Conservation (phyloP, 2,797 vertebrate species). For the Cossypha niveicapilla region DNA sequence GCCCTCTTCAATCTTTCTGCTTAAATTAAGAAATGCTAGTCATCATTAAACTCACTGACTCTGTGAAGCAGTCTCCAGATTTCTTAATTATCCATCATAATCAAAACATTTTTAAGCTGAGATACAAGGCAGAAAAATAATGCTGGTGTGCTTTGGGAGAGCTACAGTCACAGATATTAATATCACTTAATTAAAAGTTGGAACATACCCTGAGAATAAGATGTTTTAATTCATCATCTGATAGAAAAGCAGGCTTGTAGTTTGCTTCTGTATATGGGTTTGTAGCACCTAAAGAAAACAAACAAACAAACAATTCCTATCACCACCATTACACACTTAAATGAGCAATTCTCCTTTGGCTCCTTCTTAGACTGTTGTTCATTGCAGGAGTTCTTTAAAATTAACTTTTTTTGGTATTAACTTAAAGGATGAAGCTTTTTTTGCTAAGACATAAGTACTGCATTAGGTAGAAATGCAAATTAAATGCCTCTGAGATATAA, state of each 20-base stretch:
- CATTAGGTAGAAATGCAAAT: not conserved
- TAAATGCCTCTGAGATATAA: not conserved
- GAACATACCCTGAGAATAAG: conserved; percentile 92
- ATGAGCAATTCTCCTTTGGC: not conserved
- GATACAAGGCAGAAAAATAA: not conserved
- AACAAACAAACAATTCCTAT: not conserved
- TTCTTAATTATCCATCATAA: not conserved
- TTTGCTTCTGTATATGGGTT: conserved; percentile 98
- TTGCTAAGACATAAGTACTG: not conserved
- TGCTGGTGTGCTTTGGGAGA: not conserved
- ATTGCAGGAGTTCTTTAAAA: not conserved
- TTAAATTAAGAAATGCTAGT: not conserved
- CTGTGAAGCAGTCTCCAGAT: not conserved
- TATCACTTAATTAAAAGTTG: not conserved
- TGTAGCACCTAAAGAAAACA: conserved; percentile 82
- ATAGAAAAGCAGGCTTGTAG: conserved; percentile 98
- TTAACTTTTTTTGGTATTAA: not conserved
- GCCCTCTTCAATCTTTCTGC: not conserved
- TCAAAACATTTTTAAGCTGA: not conserved
- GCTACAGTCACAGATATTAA: not conserved
- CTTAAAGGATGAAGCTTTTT: not conserved
- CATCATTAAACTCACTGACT: not conserved
- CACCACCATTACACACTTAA: not conserved
- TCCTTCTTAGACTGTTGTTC: not conserved
- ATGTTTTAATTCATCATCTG: conserved; percentile 97